Evolutionary conservation across 2,797 vertebrate species (phyloP).

Genomic region (Clarias platycephalus): DNA sequence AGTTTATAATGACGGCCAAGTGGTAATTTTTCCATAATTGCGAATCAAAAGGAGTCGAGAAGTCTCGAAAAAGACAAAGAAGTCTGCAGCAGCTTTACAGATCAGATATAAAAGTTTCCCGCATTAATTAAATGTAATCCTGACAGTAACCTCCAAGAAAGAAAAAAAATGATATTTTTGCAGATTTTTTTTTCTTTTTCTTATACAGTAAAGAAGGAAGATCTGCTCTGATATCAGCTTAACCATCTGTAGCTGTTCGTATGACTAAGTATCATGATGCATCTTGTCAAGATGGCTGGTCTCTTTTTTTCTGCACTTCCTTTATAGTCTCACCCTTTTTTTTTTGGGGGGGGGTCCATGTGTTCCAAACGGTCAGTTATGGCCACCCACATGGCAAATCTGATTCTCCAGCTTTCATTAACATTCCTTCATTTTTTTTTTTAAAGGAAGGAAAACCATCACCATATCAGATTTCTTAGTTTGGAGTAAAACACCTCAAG

Average conservation of each 20-base stretch:
- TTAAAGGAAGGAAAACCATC: background rate
- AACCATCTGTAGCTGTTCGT: conserved; percentile 6
- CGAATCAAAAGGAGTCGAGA: background rate
- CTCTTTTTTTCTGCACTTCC: background rate
- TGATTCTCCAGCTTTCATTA: background rate
- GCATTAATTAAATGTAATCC: background rate
- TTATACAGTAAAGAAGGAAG: background rate
- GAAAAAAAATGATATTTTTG: too few relatives aligned
- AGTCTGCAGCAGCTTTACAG: background rate
- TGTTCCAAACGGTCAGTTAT: background rate
- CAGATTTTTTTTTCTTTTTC: background rate
- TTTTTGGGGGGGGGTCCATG: background rate
- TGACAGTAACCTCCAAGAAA: too few relatives aligned
- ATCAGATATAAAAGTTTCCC: background rate
- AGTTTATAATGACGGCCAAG: background rate
- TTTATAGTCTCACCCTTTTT: background rate
- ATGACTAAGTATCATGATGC: background rate
- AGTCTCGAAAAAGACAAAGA: background rate
- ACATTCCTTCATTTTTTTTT: too few relatives aligned
- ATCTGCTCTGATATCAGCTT: background rate
- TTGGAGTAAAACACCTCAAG: background rate
- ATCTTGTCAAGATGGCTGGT: background rate
- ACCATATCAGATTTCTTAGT: background rate
- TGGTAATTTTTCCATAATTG: background rate
- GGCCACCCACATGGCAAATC: background rate